Evolutionary conservation across 2,113 vertebrate species (phyloP).

Genomic region (Nanorana parkeri): DNA sequence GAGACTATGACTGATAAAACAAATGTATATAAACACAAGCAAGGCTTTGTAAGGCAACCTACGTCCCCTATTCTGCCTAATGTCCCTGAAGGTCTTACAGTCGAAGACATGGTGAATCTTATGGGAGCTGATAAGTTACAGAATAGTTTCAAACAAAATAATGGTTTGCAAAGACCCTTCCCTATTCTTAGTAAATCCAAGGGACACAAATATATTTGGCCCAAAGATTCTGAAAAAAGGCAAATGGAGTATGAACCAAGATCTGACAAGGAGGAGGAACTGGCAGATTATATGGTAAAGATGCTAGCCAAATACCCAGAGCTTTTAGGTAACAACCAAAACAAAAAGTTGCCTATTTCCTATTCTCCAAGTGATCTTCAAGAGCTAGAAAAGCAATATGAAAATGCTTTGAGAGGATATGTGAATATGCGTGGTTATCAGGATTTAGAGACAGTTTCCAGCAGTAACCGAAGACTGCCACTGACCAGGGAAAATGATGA

Average conservation of each 20-base stretch:
- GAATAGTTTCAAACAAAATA: conserved; percentile 78
- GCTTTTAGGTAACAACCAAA: conserved; percentile 70
- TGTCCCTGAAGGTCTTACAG: conserved; percentile 78
- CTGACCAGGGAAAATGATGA: conserved; percentile 64
- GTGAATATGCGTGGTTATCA: conserved; percentile 75
- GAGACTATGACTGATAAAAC: conserved; percentile 70
- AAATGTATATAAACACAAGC: conserved; percentile 71
- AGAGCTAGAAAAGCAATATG: conserved; percentile 70
- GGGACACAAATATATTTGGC: conserved; percentile 67
- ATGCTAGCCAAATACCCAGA: conserved; percentile 82
- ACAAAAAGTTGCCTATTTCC: conserved; percentile 73
- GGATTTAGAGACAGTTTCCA: conserved; percentile 68
- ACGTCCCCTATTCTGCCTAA: conserved; percentile 70
- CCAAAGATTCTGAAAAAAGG: conserved; percentile 69
- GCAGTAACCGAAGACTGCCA: conserved; percentile 74
- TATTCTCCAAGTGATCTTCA: conserved; percentile 67
- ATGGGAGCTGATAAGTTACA: conserved; percentile 76
- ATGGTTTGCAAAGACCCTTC: conserved; percentile 69
- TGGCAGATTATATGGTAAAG: conserved; percentile 84
- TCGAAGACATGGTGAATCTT: conserved; percentile 85
- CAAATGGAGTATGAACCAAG: conserved; percentile 77
- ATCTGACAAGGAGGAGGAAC: conserved; percentile 80
- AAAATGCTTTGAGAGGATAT: conserved; percentile 80
- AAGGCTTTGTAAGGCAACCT: conserved; percentile 71
- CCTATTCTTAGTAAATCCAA: conserved; percentile 69